These are phyloP conservation scores for Rutpela maculata DNA, from an alignment of 2,888 invertebrate species.

Conservation along the genomic window DNA sequence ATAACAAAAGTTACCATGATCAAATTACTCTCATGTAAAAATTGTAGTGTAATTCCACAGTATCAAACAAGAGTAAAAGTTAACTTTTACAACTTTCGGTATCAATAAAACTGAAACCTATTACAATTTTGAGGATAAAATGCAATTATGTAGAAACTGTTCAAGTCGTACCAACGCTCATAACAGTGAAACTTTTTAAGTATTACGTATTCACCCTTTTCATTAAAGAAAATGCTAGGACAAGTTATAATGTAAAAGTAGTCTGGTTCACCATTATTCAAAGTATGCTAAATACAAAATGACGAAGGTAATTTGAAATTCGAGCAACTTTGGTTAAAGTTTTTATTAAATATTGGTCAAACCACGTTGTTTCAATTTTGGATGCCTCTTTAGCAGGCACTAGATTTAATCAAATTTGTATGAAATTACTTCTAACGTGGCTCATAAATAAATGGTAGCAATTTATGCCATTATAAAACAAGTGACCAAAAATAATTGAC, in stretches of 20 bases:
- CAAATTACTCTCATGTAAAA: too few species aligned
- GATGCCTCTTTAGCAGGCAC: not conserved
- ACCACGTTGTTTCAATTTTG: not conserved
- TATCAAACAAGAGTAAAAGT: constrained; percentile 18
- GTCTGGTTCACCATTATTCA: constrained; percentile 23
- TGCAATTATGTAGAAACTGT: constrained; percentile 17
- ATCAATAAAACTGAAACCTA: constrained; percentile 15
- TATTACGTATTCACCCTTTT: constrained; percentile 38
- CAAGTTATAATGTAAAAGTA: constrained; percentile 19
- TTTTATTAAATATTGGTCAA: constrained; percentile 25
- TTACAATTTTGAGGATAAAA: constrained; percentile 15
- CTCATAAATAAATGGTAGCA: constrained; percentile 9
- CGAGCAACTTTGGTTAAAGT: constrained; percentile 6
- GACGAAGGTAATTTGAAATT: constrained; percentile 23
- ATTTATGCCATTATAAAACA: not conserved
- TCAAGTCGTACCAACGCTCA: constrained; percentile 44
- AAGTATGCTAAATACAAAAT: constrained; percentile 27
- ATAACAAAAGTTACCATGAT: too few species aligned
- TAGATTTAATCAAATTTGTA: not conserved
- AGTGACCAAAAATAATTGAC: too few species aligned
- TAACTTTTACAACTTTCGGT: constrained; percentile 9
- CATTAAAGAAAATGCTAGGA: constrained; percentile 22
- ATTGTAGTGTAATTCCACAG: not conserved
- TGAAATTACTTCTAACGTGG: not conserved
- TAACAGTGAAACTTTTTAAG: constrained; percentile 50